These are phyloP conservation scores for Latheticus oryzae DNA, from an alignment of 2,888 invertebrate genomes.

Conservation along the genomic window DNA sequence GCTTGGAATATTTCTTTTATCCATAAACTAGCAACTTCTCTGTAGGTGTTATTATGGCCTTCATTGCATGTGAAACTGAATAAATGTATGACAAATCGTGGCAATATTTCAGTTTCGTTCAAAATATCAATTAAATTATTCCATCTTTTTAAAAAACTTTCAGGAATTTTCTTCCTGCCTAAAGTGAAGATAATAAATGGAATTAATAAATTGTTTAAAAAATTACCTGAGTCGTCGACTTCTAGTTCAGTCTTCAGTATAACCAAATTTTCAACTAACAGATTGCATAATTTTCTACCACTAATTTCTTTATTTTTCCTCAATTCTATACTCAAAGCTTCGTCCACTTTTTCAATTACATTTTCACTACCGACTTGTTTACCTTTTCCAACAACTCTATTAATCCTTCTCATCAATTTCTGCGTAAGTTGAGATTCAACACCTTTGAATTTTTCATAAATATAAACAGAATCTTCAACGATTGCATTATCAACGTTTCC, in stretches of 20 bases:
- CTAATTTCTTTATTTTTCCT: constrained; percentile 37
- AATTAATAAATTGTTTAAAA: constrained; percentile 36
- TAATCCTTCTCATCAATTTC: constrained; percentile 43
- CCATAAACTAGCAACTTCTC: constrained; percentile 56
- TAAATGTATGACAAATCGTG: constrained; percentile 61
- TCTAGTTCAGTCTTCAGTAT: constrained; percentile 35
- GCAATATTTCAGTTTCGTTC: constrained; percentile 67
- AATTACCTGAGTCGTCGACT: constrained; percentile 29
- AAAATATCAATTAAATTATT: constrained; percentile 62
- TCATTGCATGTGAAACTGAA: constrained; percentile 46
- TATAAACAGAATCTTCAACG: constrained; percentile 18
- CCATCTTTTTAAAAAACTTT: constrained; percentile 64
- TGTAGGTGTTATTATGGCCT: constrained; percentile 33
- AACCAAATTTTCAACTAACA: constrained; percentile 42
- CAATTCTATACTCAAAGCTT: constrained; percentile 9
- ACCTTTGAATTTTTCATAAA: constrained; percentile 42
- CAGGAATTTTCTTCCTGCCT: constrained; percentile 52
- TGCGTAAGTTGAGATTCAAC: constrained; percentile 53
- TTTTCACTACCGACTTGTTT: constrained; percentile 1
- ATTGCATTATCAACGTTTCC: background rate
- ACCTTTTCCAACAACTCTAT: constrained; percentile 21
- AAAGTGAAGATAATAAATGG: constrained; percentile 44
- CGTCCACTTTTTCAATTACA: constrained; percentile 2
- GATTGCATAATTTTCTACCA: constrained; percentile 32
- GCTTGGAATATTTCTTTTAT: constrained; percentile 53